A percentile compares a stretch with the other conserved stretches of the same genome.
These are phyloP conservation scores for Drosophila sordidula DNA, from an alignment of 2,888 invertebrate species.

Conservation along the genomic window DNA sequence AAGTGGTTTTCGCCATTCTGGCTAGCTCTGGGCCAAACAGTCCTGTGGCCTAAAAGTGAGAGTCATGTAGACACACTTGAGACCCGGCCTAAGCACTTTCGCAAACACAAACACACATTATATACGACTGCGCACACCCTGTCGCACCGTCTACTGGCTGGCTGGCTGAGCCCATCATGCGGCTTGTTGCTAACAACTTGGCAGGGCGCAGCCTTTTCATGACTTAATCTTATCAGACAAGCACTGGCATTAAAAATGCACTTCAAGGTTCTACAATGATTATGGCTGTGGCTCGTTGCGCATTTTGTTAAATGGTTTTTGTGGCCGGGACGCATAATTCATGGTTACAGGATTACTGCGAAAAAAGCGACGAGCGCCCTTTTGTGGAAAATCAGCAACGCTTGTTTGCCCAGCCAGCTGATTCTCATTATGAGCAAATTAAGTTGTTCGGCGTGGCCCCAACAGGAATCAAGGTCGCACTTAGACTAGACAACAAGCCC, in stretches of 20 bases:
- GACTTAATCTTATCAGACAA: slow-evolving; percentile 79
- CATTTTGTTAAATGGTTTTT: slow-evolving; percentile 74
- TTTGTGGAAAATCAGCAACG: slow-evolving; percentile 77
- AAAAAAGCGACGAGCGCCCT: slow-evolving; percentile 39
- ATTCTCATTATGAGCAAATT: slow-evolving; percentile 67
- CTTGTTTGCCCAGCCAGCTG: slow-evolving; percentile 68
- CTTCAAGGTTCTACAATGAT: slow-evolving; percentile 76
- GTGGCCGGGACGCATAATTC: slow-evolving; percentile 63
- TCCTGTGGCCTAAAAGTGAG: slow-evolving; percentile 67
- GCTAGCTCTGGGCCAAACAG: slow-evolving; percentile 24
- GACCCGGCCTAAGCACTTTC: slow-evolving; percentile 72
- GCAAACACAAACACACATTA: slow-evolving; percentile 44
- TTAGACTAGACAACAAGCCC: slow-evolving; percentile 20
- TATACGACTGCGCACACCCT: not conserved
- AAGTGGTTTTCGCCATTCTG: slow-evolving; percentile 58
- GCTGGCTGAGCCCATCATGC: not conserved
- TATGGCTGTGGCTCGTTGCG: slow-evolving; percentile 54
- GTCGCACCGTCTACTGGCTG: not conserved
- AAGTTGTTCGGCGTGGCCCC: slow-evolving; percentile 72
- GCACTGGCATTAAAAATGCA: slow-evolving; percentile 81
- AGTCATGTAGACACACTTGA: slow-evolving; percentile 79
- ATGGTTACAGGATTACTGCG: slow-evolving; percentile 77
- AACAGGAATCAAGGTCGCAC: slow-evolving; percentile 63
- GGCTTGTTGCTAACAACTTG: slow-evolving; percentile 68
- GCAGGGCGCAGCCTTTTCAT: slow-evolving; percentile 68